Evolutionary conservation across 2,888 invertebrate genomes (phyloP).

Genomic region (Boloria selene): DNA sequence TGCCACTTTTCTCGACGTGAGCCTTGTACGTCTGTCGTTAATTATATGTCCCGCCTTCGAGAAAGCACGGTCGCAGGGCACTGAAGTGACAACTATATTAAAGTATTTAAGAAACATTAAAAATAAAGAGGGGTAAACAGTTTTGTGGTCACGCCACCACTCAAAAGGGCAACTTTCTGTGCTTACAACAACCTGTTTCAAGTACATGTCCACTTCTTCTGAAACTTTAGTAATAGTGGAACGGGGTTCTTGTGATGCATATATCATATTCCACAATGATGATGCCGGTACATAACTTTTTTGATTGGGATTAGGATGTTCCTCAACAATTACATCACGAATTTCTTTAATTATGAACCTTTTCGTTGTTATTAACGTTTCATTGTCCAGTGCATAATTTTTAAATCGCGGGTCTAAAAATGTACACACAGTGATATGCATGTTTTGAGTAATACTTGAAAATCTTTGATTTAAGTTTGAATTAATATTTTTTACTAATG

Average conservation of each 20-base stretch:
- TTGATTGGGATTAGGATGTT: not conserved
- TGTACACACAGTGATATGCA: constrained; percentile 17
- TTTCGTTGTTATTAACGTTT: not conserved
- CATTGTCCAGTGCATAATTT: constrained; percentile 9
- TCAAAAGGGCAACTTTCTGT: constrained; percentile 13
- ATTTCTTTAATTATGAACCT: constrained; percentile 2
- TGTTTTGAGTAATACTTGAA: not conserved
- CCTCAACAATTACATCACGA: not conserved
- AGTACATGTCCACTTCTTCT: constrained; percentile 17
- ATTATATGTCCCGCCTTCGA: constrained; percentile 16
- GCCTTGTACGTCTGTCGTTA: constrained; percentile 5
- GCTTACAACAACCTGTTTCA: constrained; percentile 9
- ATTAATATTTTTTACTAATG: not conserved
- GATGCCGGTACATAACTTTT: not conserved
- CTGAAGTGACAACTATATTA: constrained; percentile 25
- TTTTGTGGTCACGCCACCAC: constrained; percentile 27
- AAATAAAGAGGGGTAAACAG: constrained; percentile 10
- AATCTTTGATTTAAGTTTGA: not conserved
- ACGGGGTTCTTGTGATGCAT: not conserved
- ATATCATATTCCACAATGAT: not conserved
- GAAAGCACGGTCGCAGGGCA: constrained; percentile 23
- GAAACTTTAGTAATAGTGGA: constrained; percentile 1
- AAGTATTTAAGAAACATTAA: constrained; percentile 5
- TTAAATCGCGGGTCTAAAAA: constrained; percentile 27
- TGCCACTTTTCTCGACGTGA: constrained; percentile 14